phyloP scores from a whole-genome alignment of 2,113 vertebrate species.

The Macrotus californicus region DNA sequence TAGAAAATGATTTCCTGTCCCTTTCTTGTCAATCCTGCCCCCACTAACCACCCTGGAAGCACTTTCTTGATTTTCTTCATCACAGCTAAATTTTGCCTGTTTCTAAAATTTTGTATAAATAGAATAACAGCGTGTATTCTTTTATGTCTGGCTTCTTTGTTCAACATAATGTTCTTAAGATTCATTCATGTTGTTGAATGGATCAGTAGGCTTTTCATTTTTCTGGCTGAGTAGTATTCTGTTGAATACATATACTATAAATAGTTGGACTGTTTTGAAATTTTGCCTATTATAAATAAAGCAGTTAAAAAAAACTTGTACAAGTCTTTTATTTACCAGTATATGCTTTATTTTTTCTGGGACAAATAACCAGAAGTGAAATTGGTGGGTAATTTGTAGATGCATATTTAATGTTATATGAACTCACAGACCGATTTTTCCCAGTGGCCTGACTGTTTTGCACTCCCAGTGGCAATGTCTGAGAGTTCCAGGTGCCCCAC shows the following conservation, averaged over 20 bases:
- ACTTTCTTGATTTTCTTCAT: neutral
- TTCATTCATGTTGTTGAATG: neutral
- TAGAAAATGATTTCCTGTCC: neutral
- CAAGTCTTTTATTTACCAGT: neutral
- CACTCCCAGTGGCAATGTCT: rapidly evolving
- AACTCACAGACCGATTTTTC: neutral
- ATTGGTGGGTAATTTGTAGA: neutral
- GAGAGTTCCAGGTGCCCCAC: neutral
- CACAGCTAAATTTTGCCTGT: neutral
- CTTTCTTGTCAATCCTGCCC: neutral
- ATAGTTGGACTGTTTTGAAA: neutral
- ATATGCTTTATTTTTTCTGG: neutral
- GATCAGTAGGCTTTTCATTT: neutral
- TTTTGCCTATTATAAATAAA: neutral
- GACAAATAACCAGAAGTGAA: neutral
- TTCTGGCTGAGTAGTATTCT: neutral
- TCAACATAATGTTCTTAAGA: neutral
- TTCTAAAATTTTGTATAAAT: neutral
- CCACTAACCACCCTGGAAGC: neutral
- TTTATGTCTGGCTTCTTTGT: neutral
- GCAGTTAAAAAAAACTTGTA: neutral
- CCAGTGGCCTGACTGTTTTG: neutral
- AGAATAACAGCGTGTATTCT: neutral
- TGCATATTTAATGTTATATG: neutral
- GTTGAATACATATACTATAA: neutral